Base-by-base conservation (phyloP, 2,113 vertebrate genomes). In the Rhynchomys soricoides region DNA sequence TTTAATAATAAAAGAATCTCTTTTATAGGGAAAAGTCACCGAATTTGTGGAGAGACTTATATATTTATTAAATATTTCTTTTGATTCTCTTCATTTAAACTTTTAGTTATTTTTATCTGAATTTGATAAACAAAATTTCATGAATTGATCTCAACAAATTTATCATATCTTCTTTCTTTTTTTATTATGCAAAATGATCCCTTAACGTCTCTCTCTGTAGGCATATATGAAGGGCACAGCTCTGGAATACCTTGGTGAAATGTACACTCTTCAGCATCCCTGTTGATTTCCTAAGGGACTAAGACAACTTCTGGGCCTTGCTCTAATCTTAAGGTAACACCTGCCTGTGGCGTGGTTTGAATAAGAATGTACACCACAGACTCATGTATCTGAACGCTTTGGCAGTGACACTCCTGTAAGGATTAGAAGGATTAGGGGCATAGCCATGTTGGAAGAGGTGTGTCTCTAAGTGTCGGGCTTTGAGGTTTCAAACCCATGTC, bases 61-160 rank as follows among this genome's bases (percentile, higher is more conserved):
- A n/a, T n/a, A n/a, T 93, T 96, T 74, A 95, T 75, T 78, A 77
- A 55, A 70, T 77, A 2, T 19, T 73, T 2, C 24, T 66, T 86
- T 82, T 1, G 82, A 3, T 37, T 66, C 2, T 19, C 82, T 91
- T 82, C 4, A 77, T 77, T 79, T 90, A 64, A 91, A 91, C 48
- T 57, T 55, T 55, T 57, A 57, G 12, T 82, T 75, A 68, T 57
- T 88, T 86, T 82, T 90, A 89, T 86, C n/a, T 71, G 37, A 89
- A 17, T 71, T 85, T 91, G 88, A 82, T 89, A 90, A 59, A 57
- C 50, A 83, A 83, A 90, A 71, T n/a, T 89, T 91, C 10, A 77
- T 31, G 50, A 48, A 77, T 50, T 37, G 24, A 1, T 15, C 55
- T 75, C 43, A 86, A 74, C 26, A 62, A 83, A 88, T 88, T 89